Percentiles rank a stretch among this genome's conserved stretches.
phyloP scores from a whole-genome alignment of 1,140 invertebrate species.

The Bursaphelenchus mucronatus region DNA sequence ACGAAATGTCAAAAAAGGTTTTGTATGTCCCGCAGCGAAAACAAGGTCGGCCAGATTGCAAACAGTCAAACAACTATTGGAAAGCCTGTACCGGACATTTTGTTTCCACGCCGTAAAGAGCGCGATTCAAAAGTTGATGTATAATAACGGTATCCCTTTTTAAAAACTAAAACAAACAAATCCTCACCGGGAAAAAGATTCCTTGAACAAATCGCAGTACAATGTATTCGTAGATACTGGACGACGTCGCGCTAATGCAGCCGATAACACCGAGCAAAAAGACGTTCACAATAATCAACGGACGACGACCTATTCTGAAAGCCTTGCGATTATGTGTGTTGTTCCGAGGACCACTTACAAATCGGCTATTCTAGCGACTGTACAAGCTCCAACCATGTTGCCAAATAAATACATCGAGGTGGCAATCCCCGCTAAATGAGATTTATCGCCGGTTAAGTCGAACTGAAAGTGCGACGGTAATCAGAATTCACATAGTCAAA shows the following conservation, averaged over 20 bases:
- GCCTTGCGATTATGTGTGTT: neutral
- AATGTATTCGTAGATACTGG: slow-evolving; percentile 39
- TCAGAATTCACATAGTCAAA: slow-evolving; percentile 7
- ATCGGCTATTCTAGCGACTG: slow-evolving; percentile 4
- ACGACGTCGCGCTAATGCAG: slow-evolving; percentile 13
- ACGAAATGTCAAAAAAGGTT: too few relatives aligned
- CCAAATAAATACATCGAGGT: slow-evolving; percentile 32
- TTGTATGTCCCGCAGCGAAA: too few relatives aligned
- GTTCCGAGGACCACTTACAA: neutral
- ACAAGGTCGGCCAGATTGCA: too few relatives aligned
- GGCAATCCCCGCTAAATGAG: slow-evolving; percentile 19
- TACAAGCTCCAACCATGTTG: slow-evolving; percentile 24
- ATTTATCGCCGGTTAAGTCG: slow-evolving; percentile 11
- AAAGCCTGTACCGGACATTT: too few relatives aligned
- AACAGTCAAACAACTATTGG: too few relatives aligned
- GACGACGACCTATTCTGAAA: slow-evolving; percentile 40
- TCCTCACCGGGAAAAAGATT: slow-evolving; percentile 35
- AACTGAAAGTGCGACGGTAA: slow-evolving; percentile 21
- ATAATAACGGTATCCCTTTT: slow-evolving; percentile 2
- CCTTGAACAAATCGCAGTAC: slow-evolving; percentile 38
- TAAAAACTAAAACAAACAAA: neutral
- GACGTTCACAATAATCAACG: slow-evolving; percentile 18
- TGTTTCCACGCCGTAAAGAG: too few relatives aligned
- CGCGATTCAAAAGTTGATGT: too few relatives aligned
- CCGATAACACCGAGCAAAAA: slow-evolving; percentile 31